phyloP scores from a whole-genome alignment of 1,140 invertebrate genomes.

The Myzus persicae region DNA sequence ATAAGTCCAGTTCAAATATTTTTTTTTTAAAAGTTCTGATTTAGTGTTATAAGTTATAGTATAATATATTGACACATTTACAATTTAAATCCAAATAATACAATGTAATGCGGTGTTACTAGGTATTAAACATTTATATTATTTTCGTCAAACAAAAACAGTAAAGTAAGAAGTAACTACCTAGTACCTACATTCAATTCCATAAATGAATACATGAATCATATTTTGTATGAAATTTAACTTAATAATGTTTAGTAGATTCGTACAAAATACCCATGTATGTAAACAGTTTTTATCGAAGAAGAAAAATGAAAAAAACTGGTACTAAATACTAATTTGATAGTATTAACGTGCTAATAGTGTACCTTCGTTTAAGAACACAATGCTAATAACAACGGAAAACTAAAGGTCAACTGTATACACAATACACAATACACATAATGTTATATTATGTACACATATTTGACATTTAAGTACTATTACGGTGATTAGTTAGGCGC shows the following conservation, averaged over 20 bases:
- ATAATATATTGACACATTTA: neutral
- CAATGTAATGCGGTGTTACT: no score
- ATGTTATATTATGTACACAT: neutral
- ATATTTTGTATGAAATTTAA: neutral
- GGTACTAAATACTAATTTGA: neutral
- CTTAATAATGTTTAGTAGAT: neutral
- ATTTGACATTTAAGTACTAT: constrained; percentile 10
- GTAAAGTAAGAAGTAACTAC: neutral
- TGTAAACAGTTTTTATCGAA: neutral
- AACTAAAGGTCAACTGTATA: constrained; percentile 8
- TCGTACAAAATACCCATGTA: neutral
- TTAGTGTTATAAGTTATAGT: neutral
- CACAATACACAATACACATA: neutral
- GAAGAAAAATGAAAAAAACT: neutral
- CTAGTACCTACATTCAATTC: neutral
- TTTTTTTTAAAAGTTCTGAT: neutral
- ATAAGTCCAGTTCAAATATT: no score
- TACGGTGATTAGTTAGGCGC: neutral
- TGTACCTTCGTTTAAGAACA: neutral
- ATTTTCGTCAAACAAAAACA: no score
- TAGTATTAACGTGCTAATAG: neutral
- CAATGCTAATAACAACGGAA: neutral
- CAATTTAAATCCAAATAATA: neutral
- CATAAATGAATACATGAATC: neutral
- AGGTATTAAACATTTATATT: neutral